These are phyloP conservation scores for Tinamus major DNA, from an alignment of 2,797 vertebrate species.

Conservation along the genomic window DNA sequence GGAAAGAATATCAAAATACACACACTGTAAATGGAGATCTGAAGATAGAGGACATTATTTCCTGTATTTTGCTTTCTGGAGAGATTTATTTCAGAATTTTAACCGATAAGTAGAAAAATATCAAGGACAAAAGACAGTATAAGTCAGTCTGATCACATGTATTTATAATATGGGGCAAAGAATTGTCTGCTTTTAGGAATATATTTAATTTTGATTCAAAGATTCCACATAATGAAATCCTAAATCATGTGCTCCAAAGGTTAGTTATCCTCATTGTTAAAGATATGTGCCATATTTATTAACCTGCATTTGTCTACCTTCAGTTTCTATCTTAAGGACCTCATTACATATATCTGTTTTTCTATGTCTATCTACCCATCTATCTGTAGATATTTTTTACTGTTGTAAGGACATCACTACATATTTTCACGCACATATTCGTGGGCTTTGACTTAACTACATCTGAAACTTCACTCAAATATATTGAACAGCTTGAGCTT, in stretches of 20 bases:
- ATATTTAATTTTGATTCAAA: not conserved
- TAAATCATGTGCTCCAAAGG: not conserved
- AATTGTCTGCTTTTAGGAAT: not conserved
- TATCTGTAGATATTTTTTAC: not conserved
- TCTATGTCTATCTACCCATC: no score
- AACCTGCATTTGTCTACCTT: not conserved
- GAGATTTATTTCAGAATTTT: not conserved
- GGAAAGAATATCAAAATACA: not conserved
- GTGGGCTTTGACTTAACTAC: constrained; percentile 13
- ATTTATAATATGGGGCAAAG: not conserved
- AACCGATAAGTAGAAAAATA: not conserved
- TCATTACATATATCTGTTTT: not conserved
- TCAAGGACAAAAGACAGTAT: not conserved
- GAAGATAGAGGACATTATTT: constrained; percentile 6
- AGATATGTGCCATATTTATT: not conserved
- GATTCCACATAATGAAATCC: constrained; percentile 5
- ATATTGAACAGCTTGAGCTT: constrained; percentile 12
- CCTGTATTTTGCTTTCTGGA: not conserved
- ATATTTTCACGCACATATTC: constrained; percentile 6
- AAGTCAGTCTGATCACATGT: not conserved
- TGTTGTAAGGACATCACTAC: not conserved
- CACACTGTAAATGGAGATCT: not conserved
- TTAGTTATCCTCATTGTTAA: not conserved
- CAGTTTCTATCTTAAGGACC: not conserved
- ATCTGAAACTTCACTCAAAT: constrained; percentile 18